Conservation (phyloP, 2,888 invertebrate species). For the Idaea dimidiata region DNA sequence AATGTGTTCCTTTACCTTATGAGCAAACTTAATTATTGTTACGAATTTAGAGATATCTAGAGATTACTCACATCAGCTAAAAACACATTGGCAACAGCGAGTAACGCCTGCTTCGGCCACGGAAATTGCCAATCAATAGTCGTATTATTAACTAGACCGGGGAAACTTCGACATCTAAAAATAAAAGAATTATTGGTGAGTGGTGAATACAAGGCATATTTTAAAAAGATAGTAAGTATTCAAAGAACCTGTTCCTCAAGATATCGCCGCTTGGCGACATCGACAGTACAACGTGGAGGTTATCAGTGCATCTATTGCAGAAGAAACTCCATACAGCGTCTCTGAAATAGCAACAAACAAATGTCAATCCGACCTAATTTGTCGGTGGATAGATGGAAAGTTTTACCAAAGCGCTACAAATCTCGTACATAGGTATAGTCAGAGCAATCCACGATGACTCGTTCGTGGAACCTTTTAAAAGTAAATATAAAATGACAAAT, state of each 20-base stretch:
- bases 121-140: slow-evolving; percentile 97
- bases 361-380: no score
- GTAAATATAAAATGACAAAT: no score
- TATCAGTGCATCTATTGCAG: slow-evolving; percentile 87
- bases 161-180: slow-evolving; percentile 90
- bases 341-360: slow-evolving; percentile 53
- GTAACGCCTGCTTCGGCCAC: slow-evolving; percentile 94
- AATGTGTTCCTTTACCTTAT: not conserved
- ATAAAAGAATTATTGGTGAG: not conserved
- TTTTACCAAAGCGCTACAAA: no score
- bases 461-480: no score
- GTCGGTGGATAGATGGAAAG: no score
- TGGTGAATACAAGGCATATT: not conserved
- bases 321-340: slow-evolving; percentile 94
- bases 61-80: slow-evolving; percentile 84
- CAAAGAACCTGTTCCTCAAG: slow-evolving; percentile 84
- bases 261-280: slow-evolving; percentile 94
- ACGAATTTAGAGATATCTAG: not conserved
- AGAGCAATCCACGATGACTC: no score
- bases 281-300: slow-evolving; percentile 93
- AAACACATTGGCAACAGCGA: slow-evolving; percentile 92
- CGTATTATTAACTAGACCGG: slow-evolving; percentile 94
- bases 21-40: not conserved
- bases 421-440: no score
- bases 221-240: not conserved